Percentiles rank a stretch among this genome's conserved stretches.
Evolutionary conservation across 2,113 vertebrate species (phyloP).

Genomic region (Passer montanus): DNA sequence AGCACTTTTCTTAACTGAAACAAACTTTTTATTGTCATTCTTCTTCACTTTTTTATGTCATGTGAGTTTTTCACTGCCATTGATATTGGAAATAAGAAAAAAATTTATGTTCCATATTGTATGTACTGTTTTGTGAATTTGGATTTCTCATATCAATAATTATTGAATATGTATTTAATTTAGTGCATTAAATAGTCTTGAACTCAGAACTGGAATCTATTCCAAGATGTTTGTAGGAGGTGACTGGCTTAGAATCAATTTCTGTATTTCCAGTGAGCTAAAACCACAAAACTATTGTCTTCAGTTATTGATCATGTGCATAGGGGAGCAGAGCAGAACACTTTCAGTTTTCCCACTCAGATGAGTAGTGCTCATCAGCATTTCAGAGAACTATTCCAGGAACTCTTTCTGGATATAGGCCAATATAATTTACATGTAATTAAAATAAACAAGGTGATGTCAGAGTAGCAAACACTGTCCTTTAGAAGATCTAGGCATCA

Average conservation of each 20-base stretch:
- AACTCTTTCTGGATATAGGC: background rate
- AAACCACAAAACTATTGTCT: background rate
- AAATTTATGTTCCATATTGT: background rate
- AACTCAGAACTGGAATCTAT: background rate
- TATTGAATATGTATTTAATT: background rate
- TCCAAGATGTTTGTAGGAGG: background rate
- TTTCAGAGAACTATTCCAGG: background rate
- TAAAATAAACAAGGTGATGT: background rate
- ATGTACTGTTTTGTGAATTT: background rate
- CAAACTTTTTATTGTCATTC: background rate
- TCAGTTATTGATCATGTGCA: background rate
- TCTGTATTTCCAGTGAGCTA: background rate
- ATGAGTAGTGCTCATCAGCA: background rate
- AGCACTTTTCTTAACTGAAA: background rate
- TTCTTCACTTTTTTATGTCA: background rate
- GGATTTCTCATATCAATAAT: background rate
- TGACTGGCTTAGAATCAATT: background rate
- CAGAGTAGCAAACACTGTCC: background rate
- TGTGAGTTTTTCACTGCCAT: background rate
- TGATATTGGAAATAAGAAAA: background rate
- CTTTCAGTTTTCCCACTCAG: background rate
- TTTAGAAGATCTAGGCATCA: background rate
- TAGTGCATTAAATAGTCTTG: background rate
- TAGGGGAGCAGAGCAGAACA: background rate
- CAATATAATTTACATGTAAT: background rate